phyloP scores from a whole-genome alignment of 2,888 invertebrate genomes.

The Notodonta ziczac region DNA sequence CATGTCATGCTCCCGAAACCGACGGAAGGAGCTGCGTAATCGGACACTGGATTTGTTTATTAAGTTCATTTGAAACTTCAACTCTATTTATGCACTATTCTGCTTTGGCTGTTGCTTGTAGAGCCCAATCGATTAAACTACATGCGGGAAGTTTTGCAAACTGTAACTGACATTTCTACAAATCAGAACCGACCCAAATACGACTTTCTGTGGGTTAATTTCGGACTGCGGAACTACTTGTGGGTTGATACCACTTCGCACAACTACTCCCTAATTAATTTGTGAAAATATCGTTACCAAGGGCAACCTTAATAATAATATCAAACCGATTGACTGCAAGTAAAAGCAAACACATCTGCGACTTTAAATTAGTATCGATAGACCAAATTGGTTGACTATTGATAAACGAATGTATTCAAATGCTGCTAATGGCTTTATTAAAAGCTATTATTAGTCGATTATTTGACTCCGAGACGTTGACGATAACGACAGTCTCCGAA shows the following conservation, averaged over 20 bases:
- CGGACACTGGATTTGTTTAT: not conserved
- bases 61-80: not conserved
- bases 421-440: constrained; percentile 5
- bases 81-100: not conserved
- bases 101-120: not conserved
- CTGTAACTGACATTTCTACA: too few relatives aligned
- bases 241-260: too few relatives aligned
- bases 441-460: constrained; percentile 6
- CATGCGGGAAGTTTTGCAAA: too few relatives aligned
- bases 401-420: not conserved
- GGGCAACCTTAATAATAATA: too few relatives aligned
- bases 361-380: not conserved
- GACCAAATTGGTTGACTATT: not conserved
- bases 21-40: constrained; percentile 43
- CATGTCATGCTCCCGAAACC: constrained; percentile 50
- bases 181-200: too few relatives aligned
- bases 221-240: too few relatives aligned
- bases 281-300: too few relatives aligned
- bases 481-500: constrained; percentile 2
- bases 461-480: not conserved
- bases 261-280: too few relatives aligned
- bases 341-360: constrained; percentile 3
- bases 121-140: too few relatives aligned
- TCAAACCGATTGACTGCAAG: not conserved
- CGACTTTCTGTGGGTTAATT: too few relatives aligned